These are phyloP conservation scores for Drosophila pseudotalamancana DNA, from an alignment of 2,888 invertebrate species.

Conservation along the genomic window DNA sequence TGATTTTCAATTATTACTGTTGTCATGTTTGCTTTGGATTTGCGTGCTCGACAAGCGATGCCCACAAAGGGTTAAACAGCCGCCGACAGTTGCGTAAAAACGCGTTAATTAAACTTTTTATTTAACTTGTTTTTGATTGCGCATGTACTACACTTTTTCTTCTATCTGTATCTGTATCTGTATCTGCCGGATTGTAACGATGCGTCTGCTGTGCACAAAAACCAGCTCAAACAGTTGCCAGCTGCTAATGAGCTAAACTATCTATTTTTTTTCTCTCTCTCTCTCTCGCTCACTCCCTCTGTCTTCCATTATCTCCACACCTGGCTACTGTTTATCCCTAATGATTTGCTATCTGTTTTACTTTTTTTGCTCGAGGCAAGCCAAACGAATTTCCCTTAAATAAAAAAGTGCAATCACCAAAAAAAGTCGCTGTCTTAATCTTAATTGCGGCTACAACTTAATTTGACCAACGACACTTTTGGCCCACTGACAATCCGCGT, in stretches of 20 bases:
- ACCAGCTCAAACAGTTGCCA: slow-evolving; percentile 48
- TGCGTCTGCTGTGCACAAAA: slow-evolving; percentile 4
- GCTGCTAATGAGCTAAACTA: slow-evolving; percentile 70
- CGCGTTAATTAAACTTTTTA: slow-evolving; percentile 77
- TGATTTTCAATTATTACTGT: slow-evolving; percentile 79
- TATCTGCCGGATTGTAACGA: slow-evolving; percentile 23
- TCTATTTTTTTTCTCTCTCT: neutral
- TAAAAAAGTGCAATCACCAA: slow-evolving; percentile 9
- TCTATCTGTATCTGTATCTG: too few species aligned
- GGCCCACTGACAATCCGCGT: slow-evolving; percentile 3
- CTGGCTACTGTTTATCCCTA: slow-evolving; percentile 34
- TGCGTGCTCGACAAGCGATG: slow-evolving; percentile 51
- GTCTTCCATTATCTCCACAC: neutral
- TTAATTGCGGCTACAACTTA: slow-evolving; percentile 47
- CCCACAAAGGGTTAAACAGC: slow-evolving; percentile 72
- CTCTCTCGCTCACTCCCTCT: too few species aligned
- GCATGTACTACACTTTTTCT: slow-evolving; percentile 30
- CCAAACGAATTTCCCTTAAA: neutral
- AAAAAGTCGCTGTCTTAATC: too few species aligned
- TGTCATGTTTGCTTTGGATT: slow-evolving; percentile 76
- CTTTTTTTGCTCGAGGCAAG: slow-evolving; percentile 10
- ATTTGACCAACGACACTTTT: slow-evolving; percentile 21
- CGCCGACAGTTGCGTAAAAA: slow-evolving; percentile 78
- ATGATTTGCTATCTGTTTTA: slow-evolving; percentile 26
- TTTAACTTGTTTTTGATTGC: slow-evolving; percentile 69